Base-by-base conservation (phyloP, 2,888 invertebrate genomes). In the Gandaritis pyraliata region DNA sequence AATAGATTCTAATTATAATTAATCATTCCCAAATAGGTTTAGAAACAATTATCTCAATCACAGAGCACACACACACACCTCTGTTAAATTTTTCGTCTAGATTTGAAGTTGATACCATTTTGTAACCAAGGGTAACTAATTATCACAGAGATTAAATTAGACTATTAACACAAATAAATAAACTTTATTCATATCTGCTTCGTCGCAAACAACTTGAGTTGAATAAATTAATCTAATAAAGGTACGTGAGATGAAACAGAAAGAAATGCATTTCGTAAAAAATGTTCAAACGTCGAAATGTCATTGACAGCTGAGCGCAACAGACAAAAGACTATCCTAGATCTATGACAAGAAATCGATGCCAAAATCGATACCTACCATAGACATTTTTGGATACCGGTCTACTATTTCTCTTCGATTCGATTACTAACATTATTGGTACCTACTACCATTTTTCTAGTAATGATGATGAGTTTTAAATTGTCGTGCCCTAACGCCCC, bases 261-360 rank as follows among this genome's bases (percentile, higher is more conserved):
- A 80, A 79, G 83, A 81, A 80, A 80, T 80, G 72, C 80, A 84
- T 81, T 81, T 84, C 68, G 74, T 78, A 77, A 81, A 23, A 79
- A 81, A 83, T 85, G 81, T 85, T 83, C 78, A 77, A 81, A 82
- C 73, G 77, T 84, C 78, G 78, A 85, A 83, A 86, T 86, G 90
- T 90, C 90, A 89, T 78, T 87, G 89, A 88, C 90, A 89, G 90
- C 88, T 90, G 89, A 87, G 82, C 73, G 70, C 77, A 80, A 88
- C 83, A 89, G 88, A 90, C 80, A 84, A 82, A 72, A 75, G 68
- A 58, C 59, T 45, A 58, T 58, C 50, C 41, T 47, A 71, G 86
- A 87, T 88, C 86, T 88, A 88, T 85, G 85, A 85, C 74, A 61
- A 70, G 65, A 69, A 83, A 87, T 90, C 89, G 83, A 88, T 89